Conservation (phyloP, 64 coral and sea anemone species). For the Stichodactyla mertensii region DNA sequence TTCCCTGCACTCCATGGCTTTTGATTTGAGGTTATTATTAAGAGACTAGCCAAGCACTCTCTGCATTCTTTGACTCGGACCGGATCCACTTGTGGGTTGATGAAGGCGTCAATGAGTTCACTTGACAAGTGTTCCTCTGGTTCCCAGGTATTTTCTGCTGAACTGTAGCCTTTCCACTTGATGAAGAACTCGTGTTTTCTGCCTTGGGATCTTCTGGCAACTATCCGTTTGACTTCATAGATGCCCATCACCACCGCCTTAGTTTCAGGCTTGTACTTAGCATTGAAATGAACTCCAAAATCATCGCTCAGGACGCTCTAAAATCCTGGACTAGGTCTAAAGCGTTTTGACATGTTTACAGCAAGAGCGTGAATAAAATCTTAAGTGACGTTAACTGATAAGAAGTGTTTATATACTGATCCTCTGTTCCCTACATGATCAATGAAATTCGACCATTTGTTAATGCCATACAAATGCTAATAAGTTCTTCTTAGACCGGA, state of each 20-base stretch:
- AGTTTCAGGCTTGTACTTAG: neutral
- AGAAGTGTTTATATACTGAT: too few species aligned
- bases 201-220: neutral
- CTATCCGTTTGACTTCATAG: conserved; percentile 31
- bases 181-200: neutral
- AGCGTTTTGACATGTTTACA: too few species aligned
- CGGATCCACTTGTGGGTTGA: neutral
- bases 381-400: too few species aligned
- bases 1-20: neutral
- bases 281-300: neutral
- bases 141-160: neutral
- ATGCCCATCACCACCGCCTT: neutral
- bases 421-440: too few species aligned
- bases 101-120: neutral
- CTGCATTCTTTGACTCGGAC: neutral
- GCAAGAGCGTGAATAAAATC: too few species aligned
- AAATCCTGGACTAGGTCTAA: neutral
- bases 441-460: neutral
- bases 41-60: neutral
- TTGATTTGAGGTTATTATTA: neutral
- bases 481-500: neutral
- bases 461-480: neutral
- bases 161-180: conserved; percentile 6
- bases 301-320: neutral
- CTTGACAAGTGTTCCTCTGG: neutral